Conservation (phyloP, 2,888 invertebrate genomes). For the Phyllotreta cruciferae region DNA sequence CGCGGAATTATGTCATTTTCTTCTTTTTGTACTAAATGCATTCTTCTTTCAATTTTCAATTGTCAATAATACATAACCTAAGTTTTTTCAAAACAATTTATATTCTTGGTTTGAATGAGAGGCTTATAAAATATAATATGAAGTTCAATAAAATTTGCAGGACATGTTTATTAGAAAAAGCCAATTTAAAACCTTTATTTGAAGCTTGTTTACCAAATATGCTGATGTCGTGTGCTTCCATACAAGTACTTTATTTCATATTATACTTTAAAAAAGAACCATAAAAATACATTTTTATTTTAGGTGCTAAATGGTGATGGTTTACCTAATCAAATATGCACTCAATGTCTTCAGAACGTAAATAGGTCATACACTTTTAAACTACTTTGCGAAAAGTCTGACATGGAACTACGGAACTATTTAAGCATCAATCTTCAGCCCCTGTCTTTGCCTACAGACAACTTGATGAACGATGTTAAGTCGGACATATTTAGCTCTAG, state of each 20-base stretch:
- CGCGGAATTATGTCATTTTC: too few relatives aligned
- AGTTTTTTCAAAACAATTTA: constrained; percentile 4
- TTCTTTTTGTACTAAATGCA: too few relatives aligned
- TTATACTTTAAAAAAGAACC: too few relatives aligned
- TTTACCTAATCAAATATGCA: constrained; percentile 57
- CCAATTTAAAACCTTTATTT: constrained; percentile 55
- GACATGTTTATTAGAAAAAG: constrained; percentile 56
- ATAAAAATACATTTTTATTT: constrained; percentile 7
- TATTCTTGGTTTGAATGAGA: constrained; percentile 7
- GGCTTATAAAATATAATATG: constrained; percentile 43
- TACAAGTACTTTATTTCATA: constrained; percentile 50
- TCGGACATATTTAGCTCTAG: constrained; percentile 52
- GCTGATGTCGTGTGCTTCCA: constrained; percentile 57
- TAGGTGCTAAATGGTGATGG: constrained; percentile 58
- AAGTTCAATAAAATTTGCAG: constrained; percentile 58
- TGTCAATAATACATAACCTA: constrained; percentile 1
- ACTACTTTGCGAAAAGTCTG: constrained; percentile 58
- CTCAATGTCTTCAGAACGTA: constrained; percentile 56
- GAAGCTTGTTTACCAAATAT: constrained; percentile 57
- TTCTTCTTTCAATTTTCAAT: too few relatives aligned
- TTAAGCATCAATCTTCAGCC: constrained; percentile 50
- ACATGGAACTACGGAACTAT: constrained; percentile 54
- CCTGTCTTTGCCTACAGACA: constrained; percentile 44
- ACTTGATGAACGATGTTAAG: constrained; percentile 50
- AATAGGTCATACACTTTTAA: constrained; percentile 57